Evolutionary conservation across 2,113 vertebrate species (phyloP), one percentile per base, ranked within the genome.

Genomic region (Sarotherodon lohbergeri): DNA sequence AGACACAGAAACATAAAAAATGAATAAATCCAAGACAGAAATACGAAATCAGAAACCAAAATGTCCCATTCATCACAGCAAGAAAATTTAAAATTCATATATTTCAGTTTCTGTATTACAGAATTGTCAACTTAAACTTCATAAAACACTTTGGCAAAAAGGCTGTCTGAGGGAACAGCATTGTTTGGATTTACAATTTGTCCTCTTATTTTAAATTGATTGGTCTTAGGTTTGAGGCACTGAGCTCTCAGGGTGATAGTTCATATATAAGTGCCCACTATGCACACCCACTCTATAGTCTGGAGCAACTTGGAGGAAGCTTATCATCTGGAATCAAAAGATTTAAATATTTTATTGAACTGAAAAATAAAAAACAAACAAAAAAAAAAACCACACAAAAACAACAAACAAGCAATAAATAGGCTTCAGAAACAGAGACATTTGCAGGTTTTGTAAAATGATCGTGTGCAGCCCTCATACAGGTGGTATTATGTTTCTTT

Each of bases 331-430:
- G 12, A 57, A 27, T 57, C 55, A 57, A 57, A 57, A 57, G 6
- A 7, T 57, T 57, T 57, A 27, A 57, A 14, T 57, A 27, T 57
- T 57, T 27, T 57, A 14, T 22, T 27, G 22, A 57, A 27, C 55
- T 57, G 22, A 14, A 56, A 0, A 27, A 27, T 24, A 13, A 27
- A 0, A 17, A 5, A 46, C 43, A 46, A 46, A 13, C 4, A 43
- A 56, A 6, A 13, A 24, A 54, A 7, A 2, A 2, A 0, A 1
- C 12, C 29, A 34, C 19, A 61, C 14, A 17, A 17, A 66, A 34
- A 10, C 32, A 63, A 63, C 32, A n/a, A 66, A 36, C 14, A 17
- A 34, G 5, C 29, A 61, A 34, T 3, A 29, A 61, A 56, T 27
- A 19, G 5, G 32, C 32, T 63, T 36, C 17, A 6, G 17, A 66